A percentile compares a stretch with the other conserved stretches of the same genome.
Evolutionary conservation across 2,797 vertebrate genomes (phyloP).

Genomic region (Enteromius argenteus): DNA sequence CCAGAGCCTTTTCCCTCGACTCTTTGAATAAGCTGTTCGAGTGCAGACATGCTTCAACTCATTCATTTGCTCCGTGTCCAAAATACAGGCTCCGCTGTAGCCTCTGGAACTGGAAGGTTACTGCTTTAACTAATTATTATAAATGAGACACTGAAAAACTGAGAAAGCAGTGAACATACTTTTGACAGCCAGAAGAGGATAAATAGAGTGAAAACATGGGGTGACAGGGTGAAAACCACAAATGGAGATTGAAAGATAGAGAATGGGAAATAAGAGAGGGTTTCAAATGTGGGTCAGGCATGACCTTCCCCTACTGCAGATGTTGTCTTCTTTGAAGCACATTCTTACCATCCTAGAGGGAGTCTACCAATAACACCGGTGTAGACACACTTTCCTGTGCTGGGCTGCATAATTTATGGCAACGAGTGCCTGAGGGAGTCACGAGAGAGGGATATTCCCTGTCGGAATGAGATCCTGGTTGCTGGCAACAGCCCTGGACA

Average conservation of each 20-base stretch:
- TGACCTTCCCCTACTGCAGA: conserved; percentile 50
- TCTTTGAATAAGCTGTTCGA: conserved; percentile 35
- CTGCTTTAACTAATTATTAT: conserved; percentile 34
- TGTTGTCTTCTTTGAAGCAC: conserved; percentile 55
- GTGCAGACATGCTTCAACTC: conserved; percentile 44
- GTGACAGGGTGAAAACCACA: conserved; percentile 19
- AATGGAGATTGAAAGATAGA: conserved; percentile 27
- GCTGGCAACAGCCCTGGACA: conserved; percentile 12
- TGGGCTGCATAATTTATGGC: conserved; percentile 46
- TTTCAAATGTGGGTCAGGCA: conserved; percentile 51
- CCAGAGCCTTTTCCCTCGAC: conserved; percentile 5
- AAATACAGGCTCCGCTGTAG: conserved; percentile 10
- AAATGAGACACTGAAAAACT: conserved; percentile 19
- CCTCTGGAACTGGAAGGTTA: conserved; percentile 29
- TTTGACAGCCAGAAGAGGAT: conserved; percentile 20
- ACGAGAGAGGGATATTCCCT: conserved; percentile 45
- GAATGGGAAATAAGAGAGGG: background rate
- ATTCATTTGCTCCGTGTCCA: conserved; percentile 14
- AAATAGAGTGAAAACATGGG: conserved; percentile 10
- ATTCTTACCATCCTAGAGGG: conserved; percentile 55
- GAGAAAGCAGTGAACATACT: background rate
- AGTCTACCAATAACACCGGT: conserved; percentile 45
- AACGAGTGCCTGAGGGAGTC: conserved; percentile 18
- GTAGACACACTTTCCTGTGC: conserved; percentile 32
- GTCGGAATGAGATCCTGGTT: conserved; percentile 44